Evolutionary conservation across 2,113 vertebrate genomes (phyloP).

Genomic region (Anolis sagrei): DNA sequence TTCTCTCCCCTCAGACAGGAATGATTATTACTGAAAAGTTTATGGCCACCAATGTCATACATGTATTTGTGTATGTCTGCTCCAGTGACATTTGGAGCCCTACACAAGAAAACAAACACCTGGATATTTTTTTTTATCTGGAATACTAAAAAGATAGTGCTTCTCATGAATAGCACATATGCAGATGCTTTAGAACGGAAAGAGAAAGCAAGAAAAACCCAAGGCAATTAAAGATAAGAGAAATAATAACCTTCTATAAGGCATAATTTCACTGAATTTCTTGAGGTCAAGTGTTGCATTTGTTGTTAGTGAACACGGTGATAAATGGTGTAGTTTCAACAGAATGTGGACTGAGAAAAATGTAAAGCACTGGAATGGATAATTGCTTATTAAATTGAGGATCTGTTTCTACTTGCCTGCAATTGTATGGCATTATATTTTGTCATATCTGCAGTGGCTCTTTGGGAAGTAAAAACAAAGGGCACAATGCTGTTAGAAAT

Average conservation of each 20-base stretch:
- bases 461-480: slow-evolving; percentile 3
- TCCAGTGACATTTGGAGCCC: slow-evolving; percentile 7
- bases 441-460: neutral
- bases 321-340: slow-evolving; percentile 20
- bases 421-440: neutral
- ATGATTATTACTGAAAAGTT: slow-evolving; percentile 26
- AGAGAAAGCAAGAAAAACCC: neutral
- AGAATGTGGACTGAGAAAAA: slow-evolving; percentile 30
- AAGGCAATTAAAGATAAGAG: slow-evolving; percentile 8
- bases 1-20: slow-evolving; percentile 42
- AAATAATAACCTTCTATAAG: slow-evolving; percentile 6
- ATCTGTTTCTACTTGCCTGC: slow-evolving; percentile 23
- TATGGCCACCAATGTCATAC: slow-evolving; percentile 29
- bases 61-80: neutral
- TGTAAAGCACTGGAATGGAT: neutral
- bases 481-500: slow-evolving; percentile 37
- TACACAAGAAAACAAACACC: slow-evolving; percentile 9
- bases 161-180: slow-evolving; percentile 20
- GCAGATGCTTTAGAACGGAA: neutral
- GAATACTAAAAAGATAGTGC: neutral
- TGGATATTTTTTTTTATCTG: neutral
- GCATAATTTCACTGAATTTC: neutral
- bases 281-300: neutral
- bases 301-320: slow-evolving; percentile 21
- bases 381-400: slow-evolving; percentile 44